A percentile compares a stretch with the other conserved stretches of the same genome.
Conservation (phyloP, 2,888 invertebrate species). For the Caenorhabditis auriculariae region DNA sequence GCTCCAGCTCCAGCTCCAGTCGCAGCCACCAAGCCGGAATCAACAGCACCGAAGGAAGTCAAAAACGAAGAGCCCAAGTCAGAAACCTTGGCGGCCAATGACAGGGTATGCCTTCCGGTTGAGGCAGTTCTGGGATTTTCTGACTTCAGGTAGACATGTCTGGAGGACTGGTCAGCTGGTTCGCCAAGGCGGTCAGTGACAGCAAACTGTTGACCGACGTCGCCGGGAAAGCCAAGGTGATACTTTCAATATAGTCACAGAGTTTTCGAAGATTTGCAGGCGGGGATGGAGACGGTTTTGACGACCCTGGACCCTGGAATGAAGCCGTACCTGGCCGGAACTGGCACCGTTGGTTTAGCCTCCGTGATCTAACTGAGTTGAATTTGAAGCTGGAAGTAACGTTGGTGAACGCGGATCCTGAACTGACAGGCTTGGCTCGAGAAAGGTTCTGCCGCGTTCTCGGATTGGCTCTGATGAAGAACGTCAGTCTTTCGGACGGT, state of each 20-base stretch:
- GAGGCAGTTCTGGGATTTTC: background rate
- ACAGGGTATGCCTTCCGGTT: background rate
- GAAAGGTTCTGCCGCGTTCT: slow-evolving; percentile 17
- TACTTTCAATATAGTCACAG: background rate
- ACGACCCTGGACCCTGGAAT: slow-evolving; percentile 46
- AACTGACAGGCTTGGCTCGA: background rate
- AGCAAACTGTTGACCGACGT: slow-evolving; percentile 33
- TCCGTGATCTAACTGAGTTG: background rate
- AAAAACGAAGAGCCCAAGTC: too few relatives aligned
- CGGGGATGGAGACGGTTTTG: slow-evolving; percentile 40
- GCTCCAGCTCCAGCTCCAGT: too few relatives aligned
- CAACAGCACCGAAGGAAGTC: background rate
- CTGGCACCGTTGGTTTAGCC: slow-evolving; percentile 23
- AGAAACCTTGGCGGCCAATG: background rate
- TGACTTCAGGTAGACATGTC: slow-evolving; percentile 25
- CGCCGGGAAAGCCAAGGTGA: slow-evolving; percentile 33
- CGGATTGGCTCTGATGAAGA: slow-evolving; percentile 2
- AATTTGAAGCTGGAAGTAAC: background rate
- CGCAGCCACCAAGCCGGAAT: too few relatives aligned
- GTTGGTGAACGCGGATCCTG: background rate
- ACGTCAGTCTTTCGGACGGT: slow-evolving; percentile 10
- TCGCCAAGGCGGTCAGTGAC: slow-evolving; percentile 36
- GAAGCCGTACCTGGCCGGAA: slow-evolving; percentile 36
- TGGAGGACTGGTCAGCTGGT: slow-evolving; percentile 39
- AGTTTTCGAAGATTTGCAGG: background rate